Evolutionary conservation across 1,140 invertebrate genomes (phyloP).

Genomic region (Anoplolepis gracilipes): DNA sequence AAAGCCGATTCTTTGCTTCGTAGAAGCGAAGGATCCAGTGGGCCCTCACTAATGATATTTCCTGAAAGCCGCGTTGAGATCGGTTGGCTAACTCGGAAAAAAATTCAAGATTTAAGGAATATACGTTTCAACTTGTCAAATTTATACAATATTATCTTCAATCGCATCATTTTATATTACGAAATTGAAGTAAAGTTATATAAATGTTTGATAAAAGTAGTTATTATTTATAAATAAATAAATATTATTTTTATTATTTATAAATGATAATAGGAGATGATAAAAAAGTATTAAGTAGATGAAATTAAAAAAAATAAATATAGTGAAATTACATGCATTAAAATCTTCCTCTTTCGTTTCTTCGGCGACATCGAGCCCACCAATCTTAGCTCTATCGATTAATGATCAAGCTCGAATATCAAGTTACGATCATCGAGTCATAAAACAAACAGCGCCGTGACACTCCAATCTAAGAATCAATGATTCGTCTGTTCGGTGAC

Average conservation of each 20-base stretch:
- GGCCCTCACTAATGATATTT: slow-evolving; percentile 81
- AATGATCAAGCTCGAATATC: neutral
- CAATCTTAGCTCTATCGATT: neutral
- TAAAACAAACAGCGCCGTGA: neutral
- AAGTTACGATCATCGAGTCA: neutral
- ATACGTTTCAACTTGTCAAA: neutral
- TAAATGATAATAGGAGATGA: too few relatives aligned
- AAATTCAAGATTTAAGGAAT: neutral
- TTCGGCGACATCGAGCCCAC: neutral
- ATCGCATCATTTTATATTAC: too few relatives aligned
- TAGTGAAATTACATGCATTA: too few relatives aligned
- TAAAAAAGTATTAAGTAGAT: too few relatives aligned
- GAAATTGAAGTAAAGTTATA: too few relatives aligned
- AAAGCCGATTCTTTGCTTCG: slow-evolving; percentile 68
- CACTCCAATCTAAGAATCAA: neutral
- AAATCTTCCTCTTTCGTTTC: neutral
- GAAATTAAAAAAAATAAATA: neutral
- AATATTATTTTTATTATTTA: too few relatives aligned
- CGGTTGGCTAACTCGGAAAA: neutral
- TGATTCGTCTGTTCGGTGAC: neutral
- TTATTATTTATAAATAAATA: too few relatives aligned
- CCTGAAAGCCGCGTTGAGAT: slow-evolving; percentile 67
- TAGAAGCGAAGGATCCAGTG: slow-evolving; percentile 73
- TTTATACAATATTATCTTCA: neutral
- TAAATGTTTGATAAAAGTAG: too few relatives aligned